A percentile compares a stretch with the other conserved stretches of the same genome.
phyloP scores from a whole-genome alignment of 2,797 vertebrate species.

The Cossypha heuglini region DNA sequence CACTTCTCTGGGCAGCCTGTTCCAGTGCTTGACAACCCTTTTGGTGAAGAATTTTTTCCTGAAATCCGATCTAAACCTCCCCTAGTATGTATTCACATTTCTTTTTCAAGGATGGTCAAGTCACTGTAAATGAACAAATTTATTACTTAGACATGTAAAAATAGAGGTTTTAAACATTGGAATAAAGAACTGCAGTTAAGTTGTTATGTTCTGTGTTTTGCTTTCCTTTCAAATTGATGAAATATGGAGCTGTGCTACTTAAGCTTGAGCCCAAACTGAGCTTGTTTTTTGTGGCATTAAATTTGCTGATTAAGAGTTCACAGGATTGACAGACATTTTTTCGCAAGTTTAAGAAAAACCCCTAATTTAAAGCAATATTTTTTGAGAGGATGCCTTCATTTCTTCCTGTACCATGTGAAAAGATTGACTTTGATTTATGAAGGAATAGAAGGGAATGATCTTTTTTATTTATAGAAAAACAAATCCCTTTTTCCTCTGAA shows the following conservation, averaged over 20 bases:
- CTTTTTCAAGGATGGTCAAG: not conserved
- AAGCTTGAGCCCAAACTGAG: not conserved
- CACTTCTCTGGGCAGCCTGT: not conserved
- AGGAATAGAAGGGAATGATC: not conserved
- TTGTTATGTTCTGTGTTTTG: not conserved
- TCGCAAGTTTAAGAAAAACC: not conserved
- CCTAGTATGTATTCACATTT: not conserved
- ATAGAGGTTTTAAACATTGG: not conserved
- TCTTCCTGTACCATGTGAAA: not conserved
- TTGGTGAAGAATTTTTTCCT: not conserved
- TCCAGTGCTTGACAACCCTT: not conserved
- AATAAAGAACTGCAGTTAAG: not conserved
- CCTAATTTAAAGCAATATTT: not conserved
- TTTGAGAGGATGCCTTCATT: not conserved
- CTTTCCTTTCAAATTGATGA: not conserved
- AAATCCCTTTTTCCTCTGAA: not conserved
- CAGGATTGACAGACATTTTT: not conserved
- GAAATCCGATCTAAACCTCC: not conserved
- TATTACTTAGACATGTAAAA: not conserved
- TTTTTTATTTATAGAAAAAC: not conserved
- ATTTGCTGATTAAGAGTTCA: not conserved
- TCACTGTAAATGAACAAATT: not conserved
- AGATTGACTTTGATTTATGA: not conserved
- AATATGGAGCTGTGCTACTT: not conserved
- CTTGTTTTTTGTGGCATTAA: not conserved